Conservation (phyloP, 1,140 invertebrate genomes). For the Danaus plexippus region DNA sequence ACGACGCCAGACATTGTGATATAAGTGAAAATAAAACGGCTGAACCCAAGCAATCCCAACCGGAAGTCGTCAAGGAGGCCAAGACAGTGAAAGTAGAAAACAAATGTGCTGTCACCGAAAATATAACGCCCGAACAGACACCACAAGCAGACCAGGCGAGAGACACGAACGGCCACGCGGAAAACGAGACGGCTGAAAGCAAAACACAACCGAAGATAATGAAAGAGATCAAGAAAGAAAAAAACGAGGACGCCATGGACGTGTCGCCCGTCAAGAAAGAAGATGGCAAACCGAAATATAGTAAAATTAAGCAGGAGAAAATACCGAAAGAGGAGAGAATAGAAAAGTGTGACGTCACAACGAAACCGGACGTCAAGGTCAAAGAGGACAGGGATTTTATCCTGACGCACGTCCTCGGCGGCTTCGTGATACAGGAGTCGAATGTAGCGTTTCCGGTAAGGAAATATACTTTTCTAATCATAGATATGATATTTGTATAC, state of each 20-base stretch:
- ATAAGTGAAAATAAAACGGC: too few relatives aligned
- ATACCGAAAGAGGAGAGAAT: not conserved
- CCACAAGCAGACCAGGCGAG: not conserved
- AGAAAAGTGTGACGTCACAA: constrained; percentile 1
- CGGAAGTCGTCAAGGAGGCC: too few relatives aligned
- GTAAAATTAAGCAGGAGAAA: constrained; percentile 9
- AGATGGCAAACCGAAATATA: constrained; percentile 16
- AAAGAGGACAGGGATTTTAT: constrained; percentile 42
- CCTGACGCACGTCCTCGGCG: constrained; percentile 57
- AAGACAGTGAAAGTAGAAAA: too few relatives aligned
- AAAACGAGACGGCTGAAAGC: too few relatives aligned
- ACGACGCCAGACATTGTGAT: too few relatives aligned
- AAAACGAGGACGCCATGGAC: not conserved
- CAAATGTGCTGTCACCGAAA: not conserved
- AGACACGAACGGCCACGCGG: not conserved
- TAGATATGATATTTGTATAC: too few relatives aligned
- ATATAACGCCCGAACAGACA: not conserved
- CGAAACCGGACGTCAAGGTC: constrained; percentile 21
- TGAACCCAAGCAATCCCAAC: too few relatives aligned
- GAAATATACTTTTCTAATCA: constrained; percentile 3
- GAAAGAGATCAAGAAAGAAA: constrained; percentile 5
- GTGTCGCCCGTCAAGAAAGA: not conserved
- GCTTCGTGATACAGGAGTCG: constrained; percentile 62
- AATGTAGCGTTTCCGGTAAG: constrained; percentile 62
- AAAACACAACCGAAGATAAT: not conserved